These are phyloP conservation scores for Chalcosyrphus nemorum DNA, from an alignment of 2,888 invertebrate genomes.

Conservation along the genomic window DNA sequence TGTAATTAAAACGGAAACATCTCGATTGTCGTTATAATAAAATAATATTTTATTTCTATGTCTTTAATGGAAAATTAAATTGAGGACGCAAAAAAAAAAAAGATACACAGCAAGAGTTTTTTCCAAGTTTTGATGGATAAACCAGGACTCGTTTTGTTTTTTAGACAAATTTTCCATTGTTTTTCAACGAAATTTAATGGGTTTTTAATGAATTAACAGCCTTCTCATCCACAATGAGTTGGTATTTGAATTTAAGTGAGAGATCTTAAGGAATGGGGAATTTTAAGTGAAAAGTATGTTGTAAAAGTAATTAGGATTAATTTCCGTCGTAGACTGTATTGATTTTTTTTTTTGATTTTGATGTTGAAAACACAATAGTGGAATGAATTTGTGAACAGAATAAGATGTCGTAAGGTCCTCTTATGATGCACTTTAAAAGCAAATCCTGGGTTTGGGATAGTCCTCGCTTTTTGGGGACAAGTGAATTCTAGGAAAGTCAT, in stretches of 20 bases:
- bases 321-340: neutral
- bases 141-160: no score
- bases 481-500: no score
- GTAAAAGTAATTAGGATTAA: slow-evolving; percentile 3
- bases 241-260: neutral
- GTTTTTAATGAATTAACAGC: slow-evolving; percentile 48
- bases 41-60: slow-evolving; percentile 15
- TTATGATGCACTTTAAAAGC: no score
- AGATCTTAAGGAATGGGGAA: neutral
- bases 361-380: neutral
- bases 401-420: no score
- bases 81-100: neutral
- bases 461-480: no score
- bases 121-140: slow-evolving; percentile 47
- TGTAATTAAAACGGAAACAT: slow-evolving; percentile 23
- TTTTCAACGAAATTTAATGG: slow-evolving; percentile 45
- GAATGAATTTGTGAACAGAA: neutral
- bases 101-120: slow-evolving; percentile 9
- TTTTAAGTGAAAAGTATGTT: neutral
- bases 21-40: slow-evolving; percentile 37
- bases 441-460: no score
- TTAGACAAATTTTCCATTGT: slow-evolving; percentile 37
- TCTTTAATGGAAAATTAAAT: slow-evolving; percentile 40
- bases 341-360: neutral
- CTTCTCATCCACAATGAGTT: neutral